These are phyloP conservation scores for Macrosiphum euphorbiae DNA, from an alignment of 2,888 invertebrate genomes.

Conservation along the genomic window DNA sequence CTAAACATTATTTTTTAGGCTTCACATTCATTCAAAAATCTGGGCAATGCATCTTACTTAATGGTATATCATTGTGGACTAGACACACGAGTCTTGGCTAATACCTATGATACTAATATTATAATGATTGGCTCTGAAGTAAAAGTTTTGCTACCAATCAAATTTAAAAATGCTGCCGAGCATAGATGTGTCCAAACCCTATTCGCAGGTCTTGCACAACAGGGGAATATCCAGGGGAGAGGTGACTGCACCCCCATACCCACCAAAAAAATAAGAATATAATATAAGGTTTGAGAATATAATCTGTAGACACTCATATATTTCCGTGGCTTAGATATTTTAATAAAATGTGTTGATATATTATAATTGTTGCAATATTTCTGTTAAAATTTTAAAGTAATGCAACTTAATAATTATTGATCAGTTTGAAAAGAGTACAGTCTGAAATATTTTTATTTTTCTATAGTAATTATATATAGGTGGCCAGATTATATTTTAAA, in stretches of 20 bases:
- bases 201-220: no score
- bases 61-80: conserved; percentile 72
- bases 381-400: not conserved
- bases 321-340: not conserved
- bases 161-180: conserved; percentile 31
- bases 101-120: conserved; percentile 79
- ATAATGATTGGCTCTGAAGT: conserved; percentile 76
- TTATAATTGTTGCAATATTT: not conserved
- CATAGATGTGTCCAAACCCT: no score
- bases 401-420: not conserved
- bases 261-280: no score
- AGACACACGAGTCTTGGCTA: conserved; percentile 76
- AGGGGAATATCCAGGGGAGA: no score
- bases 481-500: not conserved
- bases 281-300: no score
- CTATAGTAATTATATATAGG: not conserved
- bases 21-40: conserved; percentile 72
- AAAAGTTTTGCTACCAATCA: conserved; percentile 65
- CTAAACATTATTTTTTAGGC: conserved; percentile 69
- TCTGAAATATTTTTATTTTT: not conserved
- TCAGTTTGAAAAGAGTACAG: no score
- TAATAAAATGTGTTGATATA: not conserved
- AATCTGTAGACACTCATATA: no score
- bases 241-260: no score
- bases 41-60: conserved; percentile 69